These are phyloP conservation scores for Cephalotes varians DNA, from an alignment of 2,888 invertebrate species.

Conservation along the genomic window DNA sequence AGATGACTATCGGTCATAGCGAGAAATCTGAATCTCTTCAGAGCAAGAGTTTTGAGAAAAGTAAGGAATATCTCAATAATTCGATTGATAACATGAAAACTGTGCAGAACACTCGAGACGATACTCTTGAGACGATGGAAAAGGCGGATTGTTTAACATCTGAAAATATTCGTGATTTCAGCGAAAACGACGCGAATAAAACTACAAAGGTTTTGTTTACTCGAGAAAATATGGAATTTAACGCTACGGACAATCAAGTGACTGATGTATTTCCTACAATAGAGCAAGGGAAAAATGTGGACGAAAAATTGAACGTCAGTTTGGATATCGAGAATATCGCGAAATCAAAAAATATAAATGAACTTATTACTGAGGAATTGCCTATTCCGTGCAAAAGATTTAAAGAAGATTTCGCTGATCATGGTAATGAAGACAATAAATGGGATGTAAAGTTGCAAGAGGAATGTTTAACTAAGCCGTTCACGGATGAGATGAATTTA, in stretches of 20 bases:
- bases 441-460: conserved; percentile 48
- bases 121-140: conserved; percentile 22
- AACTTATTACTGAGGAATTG: conserved; percentile 55
- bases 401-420: conserved; percentile 61
- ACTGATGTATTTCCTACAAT: conserved; percentile 21
- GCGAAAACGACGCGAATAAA: conserved; percentile 25
- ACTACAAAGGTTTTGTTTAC: conserved; percentile 4
- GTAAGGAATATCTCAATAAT: conserved; percentile 58
- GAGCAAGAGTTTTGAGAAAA: conserved; percentile 8
- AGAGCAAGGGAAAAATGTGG: conserved; percentile 39
- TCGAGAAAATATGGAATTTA: conserved; percentile 43
- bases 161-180: neutral
- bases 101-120: conserved; percentile 3
- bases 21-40: conserved; percentile 26
- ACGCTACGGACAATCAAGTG: conserved; percentile 51
- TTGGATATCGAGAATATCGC: conserved; percentile 58
- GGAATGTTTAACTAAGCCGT: conserved; percentile 59
- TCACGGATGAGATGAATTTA: conserved; percentile 24
- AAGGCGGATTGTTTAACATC: conserved; percentile 24
- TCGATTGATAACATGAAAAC: conserved; percentile 33
- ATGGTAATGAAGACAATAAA: conserved; percentile 53
- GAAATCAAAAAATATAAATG: conserved; percentile 83
- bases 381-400: conserved; percentile 67
- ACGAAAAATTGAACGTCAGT: conserved; percentile 56
- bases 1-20: neutral